These are phyloP conservation scores for Turritopsis rubra DNA, from an alignment of 30 jellyfish, hydroid and myxozoan genomes.

Conservation along the genomic window DNA sequence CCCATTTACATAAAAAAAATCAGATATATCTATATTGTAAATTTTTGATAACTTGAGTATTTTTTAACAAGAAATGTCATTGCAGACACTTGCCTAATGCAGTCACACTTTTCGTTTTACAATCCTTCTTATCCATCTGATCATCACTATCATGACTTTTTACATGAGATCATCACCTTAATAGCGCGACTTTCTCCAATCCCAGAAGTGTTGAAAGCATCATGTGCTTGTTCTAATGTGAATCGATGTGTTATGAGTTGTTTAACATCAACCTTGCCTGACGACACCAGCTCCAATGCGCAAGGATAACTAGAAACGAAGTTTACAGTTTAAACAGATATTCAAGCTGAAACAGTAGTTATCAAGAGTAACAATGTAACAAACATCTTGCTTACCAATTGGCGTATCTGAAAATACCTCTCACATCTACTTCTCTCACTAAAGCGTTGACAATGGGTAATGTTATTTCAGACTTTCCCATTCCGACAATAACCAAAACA, in stretches of 20 bases:
- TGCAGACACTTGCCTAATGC: too few relatives aligned
- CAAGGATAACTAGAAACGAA: conserved; percentile 66
- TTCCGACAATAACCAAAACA: conserved; percentile 78
- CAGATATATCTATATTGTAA: too few relatives aligned
- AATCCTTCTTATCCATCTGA: background rate
- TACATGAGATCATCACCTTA: conserved; percentile 78
- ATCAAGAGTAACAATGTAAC: background rate
- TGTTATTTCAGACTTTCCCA: conserved; percentile 77
- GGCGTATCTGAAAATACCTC: conserved; percentile 86
- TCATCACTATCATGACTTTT: conserved; percentile 1
- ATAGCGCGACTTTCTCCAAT: conserved; percentile 64
- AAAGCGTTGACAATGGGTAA: conserved; percentile 82
- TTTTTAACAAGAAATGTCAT: background rate
- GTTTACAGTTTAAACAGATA: too few relatives aligned
- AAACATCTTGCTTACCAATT: conserved; percentile 53
- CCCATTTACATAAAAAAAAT: too few relatives aligned
- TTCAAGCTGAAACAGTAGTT: background rate
- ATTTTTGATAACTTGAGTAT: too few relatives aligned
- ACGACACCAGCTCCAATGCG: conserved; percentile 80
- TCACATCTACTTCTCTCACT: conserved; percentile 78
- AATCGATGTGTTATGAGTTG: conserved; percentile 88
- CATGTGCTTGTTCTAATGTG: conserved; percentile 54
- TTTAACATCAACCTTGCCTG: conserved; percentile 85
- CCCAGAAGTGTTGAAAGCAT: conserved; percentile 75
- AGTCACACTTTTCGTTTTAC: background rate